Evolutionary conservation across 2,797 vertebrate genomes (phyloP), one percentile per base, ranked within the genome.

Genomic region (Rhabdophis nuchalis): DNA sequence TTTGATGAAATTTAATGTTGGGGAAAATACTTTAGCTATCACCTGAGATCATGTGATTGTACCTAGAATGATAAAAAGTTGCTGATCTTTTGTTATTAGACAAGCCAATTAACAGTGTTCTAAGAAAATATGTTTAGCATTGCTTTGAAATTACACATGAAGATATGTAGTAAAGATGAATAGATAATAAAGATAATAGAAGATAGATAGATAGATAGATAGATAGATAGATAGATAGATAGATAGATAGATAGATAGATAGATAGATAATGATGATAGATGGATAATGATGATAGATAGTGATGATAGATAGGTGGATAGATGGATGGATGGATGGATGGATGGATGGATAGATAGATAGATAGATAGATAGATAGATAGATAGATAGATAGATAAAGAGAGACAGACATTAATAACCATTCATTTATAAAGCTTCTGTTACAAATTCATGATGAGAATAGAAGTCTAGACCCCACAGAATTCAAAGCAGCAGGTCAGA

Each of bases 311-410:
- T 6, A 57, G 57, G 23, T 56, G 20, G 5, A 58, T 7, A 58
- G 1, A n/a, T 3, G 7, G 46, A 53, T 5, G 16, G 54, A 56
- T 20, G 18, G 54, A 56, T 20, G 18, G 54, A 56, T 18, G 16
- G 54, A 56, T 2, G 6, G 14, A 56, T 0, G 5, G 54, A 56
- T 0, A 18, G 54, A 56, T 0, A 18, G 54, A 56, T 0, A 18
- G 5, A 56, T 0, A 16, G 54, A 18, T 0, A 16, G 54, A 18
- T 0, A 56, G 54, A 56, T 0, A 56, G 54, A 56, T 0, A 54
- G 2, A 20, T 6, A n/a, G 0, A 41, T 1, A 12, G 5, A 29
- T 0, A 11, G 1, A 46, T 3, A 6, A 0, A 32, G 16, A 14
- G 2, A 23, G 52, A n/a, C 1, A 46, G 2, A 5, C 5, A 6